Evolutionary conservation across 2,113 vertebrate genomes (phyloP), one percentile per base, ranked within the genome.

Genomic region (Apteryx owenii): DNA sequence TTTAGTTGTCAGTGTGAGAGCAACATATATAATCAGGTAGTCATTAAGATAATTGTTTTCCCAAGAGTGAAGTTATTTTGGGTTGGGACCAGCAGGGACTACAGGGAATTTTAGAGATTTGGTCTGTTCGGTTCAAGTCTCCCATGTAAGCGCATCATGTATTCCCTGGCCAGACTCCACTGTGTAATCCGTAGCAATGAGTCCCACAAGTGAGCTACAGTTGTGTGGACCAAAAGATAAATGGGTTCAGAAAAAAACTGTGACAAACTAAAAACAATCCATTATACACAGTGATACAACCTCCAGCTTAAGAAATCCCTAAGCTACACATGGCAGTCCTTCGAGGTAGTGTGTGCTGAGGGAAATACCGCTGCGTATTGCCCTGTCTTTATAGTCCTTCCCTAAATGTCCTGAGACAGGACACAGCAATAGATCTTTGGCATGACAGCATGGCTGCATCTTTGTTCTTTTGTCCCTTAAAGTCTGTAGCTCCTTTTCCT

Each of bases 111-210:
- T 61, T 23, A 68, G 48, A 21, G 42, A 42, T 23, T 4, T 46
- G 38, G 23, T 5, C 69, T 7, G 5, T n/a, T 64, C 58, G 22
- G 33, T 40, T 78, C 11, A 44, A 58, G 21, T 29, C 60, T 81
- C n/a, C 38, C 28, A 20, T 18, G 40, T 8, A 61, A 58, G 31
- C 1, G 0, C 12, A 25, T 20, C 1, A 0, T 61, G 28, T 0
- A 0, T 3, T 28, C 44, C n/a, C 29, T 7, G 5, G 42, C 40
- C 6, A 2, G 10, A 25, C 12, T 69, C 21, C 0, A 1, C 42
- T 6, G 0, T n/a, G 36, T 40, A 23, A 48, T n/a, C 53, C 26
- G 5, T 28, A 25, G 53, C 54, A 17, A 7, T 48, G 22, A 33
- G 29, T 18, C 56, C 56, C 56, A 19, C 56, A 18, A 9, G 29